Evolutionary conservation across 2,888 invertebrate genomes (phyloP).

Genomic region (Linyphia triangularis): DNA sequence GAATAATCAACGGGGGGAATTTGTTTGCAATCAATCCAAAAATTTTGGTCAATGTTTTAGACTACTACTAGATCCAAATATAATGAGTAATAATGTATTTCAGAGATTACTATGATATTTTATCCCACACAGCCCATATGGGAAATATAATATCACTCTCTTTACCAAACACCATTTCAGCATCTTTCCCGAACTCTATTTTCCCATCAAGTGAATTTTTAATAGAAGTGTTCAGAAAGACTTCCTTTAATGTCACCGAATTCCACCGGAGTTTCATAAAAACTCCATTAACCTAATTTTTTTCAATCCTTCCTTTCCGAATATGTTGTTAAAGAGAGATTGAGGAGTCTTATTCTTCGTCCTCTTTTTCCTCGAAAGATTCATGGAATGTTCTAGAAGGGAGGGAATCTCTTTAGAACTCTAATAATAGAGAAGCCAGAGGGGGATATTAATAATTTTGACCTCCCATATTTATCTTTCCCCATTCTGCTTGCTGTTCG

Average conservation of each 20-base stretch:
- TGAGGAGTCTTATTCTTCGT: conserved; percentile 29
- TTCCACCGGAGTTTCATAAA: conserved; percentile 37
- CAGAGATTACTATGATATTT: no score
- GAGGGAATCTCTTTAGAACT: not conserved
- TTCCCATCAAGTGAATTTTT: conserved; percentile 17
- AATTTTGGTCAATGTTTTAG: no score
- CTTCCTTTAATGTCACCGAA: conserved; percentile 16
- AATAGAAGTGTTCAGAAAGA: conserved; percentile 21
- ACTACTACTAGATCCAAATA: no score
- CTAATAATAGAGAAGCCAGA: not conserved
- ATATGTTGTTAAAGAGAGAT: conserved; percentile 38
- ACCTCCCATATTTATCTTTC: not conserved
- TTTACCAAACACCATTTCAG: not conserved
- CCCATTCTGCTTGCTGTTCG: not conserved
- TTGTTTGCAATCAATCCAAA: no score
- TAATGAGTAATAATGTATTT: no score
- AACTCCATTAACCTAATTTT: conserved; percentile 48
- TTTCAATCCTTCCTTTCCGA: conserved; percentile 15
- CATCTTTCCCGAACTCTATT: not conserved
- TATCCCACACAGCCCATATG: no score
- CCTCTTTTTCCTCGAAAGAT: conserved; percentile 5
- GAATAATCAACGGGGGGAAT: no score
- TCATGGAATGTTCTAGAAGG: conserved; percentile 13
- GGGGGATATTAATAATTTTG: conserved; percentile 5
- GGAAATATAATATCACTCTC: no score